A percentile compares a stretch with the other conserved stretches of the same genome.
These are phyloP conservation scores for Hylaeus volcanicus DNA, from an alignment of 1,140 invertebrate species.

Conservation along the genomic window DNA sequence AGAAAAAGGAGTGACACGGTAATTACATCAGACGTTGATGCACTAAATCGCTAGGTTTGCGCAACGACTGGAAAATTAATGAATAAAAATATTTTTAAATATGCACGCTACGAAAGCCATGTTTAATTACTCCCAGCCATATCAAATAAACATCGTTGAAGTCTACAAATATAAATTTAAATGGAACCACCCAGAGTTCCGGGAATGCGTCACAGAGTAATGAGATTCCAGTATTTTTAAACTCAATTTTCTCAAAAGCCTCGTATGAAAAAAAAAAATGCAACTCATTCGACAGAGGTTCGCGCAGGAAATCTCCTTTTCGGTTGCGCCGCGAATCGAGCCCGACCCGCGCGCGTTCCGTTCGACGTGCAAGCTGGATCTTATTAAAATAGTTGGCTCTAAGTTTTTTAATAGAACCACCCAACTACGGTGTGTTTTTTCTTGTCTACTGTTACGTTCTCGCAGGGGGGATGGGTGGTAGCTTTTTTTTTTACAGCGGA, in stretches of 20 bases:
- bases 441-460: slow-evolving; percentile 35
- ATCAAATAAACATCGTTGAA: not conserved
- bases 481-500: slow-evolving; percentile 19
- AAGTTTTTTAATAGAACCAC: slow-evolving; percentile 62
- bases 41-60: no score
- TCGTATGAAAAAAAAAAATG: not conserved
- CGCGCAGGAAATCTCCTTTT: not conserved
- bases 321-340: not conserved
- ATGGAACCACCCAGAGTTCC: not conserved
- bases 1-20: not conserved
- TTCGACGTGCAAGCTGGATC: slow-evolving; percentile 56
- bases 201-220: not conserved
- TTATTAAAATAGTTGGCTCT: slow-evolving; percentile 60
- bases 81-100: no score
- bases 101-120: no score
- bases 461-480: not conserved
- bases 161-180: not conserved
- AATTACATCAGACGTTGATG: no score
- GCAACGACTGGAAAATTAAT: no score
- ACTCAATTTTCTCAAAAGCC: not conserved
- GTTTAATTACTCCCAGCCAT: not conserved
- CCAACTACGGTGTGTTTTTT: slow-evolving; percentile 8
- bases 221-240: not conserved
- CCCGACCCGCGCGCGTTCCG: not conserved
- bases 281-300: not conserved